Base-by-base conservation (phyloP, 2,888 invertebrate genomes). In the Synanthedon vespiformis region DNA sequence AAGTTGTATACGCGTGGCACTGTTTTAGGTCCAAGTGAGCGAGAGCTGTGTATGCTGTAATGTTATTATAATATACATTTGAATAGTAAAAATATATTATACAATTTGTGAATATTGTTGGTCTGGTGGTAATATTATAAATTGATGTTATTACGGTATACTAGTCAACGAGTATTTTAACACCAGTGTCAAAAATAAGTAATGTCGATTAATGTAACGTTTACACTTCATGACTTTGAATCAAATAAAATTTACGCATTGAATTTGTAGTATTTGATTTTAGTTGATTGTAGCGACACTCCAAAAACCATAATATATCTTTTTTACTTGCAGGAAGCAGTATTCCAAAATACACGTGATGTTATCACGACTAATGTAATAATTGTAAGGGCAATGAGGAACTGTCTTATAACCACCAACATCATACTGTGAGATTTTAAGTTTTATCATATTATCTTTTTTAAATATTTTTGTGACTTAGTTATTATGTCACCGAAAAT, bases 281-380 rank as follows among this genome's bases (percentile, higher is more conserved):
- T 34, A 34, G 10, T 34, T 22, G 22, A 22, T 22, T 5, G 22
- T 22, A 22, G 22, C 22, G 22, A 22, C 22, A 5, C 5, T 34
- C 34, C 34, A 10, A 10, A 34, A 34, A 34, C 34, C 14, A 14
- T 48, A 53, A 57, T 57, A 59, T 48, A 56, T 56, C 59, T 55
- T 59, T 63, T 64, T 72, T 80, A 73, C 82, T 87, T 86, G 57
- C 87, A 87, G 87, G 86, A 73, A 77, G 76, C 84, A 81, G 86
- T 84, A 78, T 85, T 79, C 87, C 87, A 79, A 86, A 87, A 83
- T 87, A 87, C 77, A 86, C 86, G 74, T 87, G 86, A 86, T 83
- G 84, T 85, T 70, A 77, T 75, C 67, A 70, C 13, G 34, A 67
- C 74, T 85, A 85, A 79, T 79, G 74, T 84, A 75, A 67, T 80